These are phyloP conservation scores for Mormyrops boulengeri DNA, from an alignment of 2,797 vertebrate species.

Conservation along the genomic window DNA sequence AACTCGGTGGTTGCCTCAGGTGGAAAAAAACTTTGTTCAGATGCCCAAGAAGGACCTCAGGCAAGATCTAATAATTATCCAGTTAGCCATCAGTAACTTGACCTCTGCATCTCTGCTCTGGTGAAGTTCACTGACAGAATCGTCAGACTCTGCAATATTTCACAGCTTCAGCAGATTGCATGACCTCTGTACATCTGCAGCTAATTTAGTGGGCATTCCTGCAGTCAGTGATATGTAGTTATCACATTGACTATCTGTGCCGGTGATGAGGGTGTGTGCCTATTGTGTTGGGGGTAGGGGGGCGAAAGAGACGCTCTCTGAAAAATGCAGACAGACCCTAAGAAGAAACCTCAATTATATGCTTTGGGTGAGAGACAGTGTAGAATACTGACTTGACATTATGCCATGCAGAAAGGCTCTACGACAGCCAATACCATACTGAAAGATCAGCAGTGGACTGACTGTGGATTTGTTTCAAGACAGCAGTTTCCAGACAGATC, in stretches of 20 bases:
- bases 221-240: slow-evolving; percentile 64
- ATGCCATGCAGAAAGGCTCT: slow-evolving; percentile 68
- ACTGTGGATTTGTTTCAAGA: too few relatives aligned
- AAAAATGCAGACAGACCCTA: slow-evolving; percentile 39
- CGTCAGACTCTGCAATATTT: slow-evolving; percentile 55
- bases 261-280: not conserved
- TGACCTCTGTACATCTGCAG: slow-evolving; percentile 67
- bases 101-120: slow-evolving; percentile 38
- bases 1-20: not conserved
- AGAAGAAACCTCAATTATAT: slow-evolving; percentile 50
- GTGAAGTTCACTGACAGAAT: slow-evolving; percentile 46
- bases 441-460: slow-evolving; percentile 40
- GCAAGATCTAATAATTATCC: not conserved
- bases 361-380: slow-evolving; percentile 47
- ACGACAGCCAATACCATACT: slow-evolving; percentile 56
- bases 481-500: slow-evolving; percentile 48
- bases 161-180: slow-evolving; percentile 62
- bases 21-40: not conserved
- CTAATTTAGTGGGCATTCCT: slow-evolving; percentile 65
- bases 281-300: slow-evolving; percentile 16
- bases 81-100: not conserved
- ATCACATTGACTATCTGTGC: slow-evolving; percentile 56
- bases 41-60: not conserved
- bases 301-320: slow-evolving; percentile 28
- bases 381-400: slow-evolving; percentile 50